phyloP scores from a whole-genome alignment of 2,797 vertebrate species.

The Tamandua tetradactyla region DNA sequence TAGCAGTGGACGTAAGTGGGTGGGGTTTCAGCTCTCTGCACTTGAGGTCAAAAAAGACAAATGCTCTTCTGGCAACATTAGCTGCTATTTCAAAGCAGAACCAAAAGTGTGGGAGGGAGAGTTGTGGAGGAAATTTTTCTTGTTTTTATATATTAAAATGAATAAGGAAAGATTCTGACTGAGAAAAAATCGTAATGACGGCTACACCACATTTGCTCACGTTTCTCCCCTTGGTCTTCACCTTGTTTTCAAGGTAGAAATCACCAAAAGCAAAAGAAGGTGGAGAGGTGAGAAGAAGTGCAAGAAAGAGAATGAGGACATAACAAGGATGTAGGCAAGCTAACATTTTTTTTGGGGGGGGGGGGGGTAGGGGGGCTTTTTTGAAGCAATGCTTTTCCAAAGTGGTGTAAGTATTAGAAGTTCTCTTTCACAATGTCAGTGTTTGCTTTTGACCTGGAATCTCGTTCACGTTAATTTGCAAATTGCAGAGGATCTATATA shows the following conservation, averaged over 20 bases:
- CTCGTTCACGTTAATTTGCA: constrained; percentile 37
- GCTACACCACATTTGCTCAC: neutral
- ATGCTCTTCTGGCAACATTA: neutral
- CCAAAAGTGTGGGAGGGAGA: neutral
- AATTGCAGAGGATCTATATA: constrained; percentile 21
- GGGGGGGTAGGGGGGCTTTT: neutral
- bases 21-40: neutral
- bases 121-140: neutral
- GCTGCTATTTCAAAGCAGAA: neutral
- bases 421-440: neutral
- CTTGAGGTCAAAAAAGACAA: neutral
- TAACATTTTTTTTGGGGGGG: neutral
- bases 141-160: constrained; percentile 42
- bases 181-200: neutral
- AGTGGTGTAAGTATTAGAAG: constrained; percentile 23
- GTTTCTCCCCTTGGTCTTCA: neutral
- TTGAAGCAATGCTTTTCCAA: constrained; percentile 31
- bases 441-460: neutral
- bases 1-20: neutral
- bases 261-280: neutral
- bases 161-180: neutral
- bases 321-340: neutral
- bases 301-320: no score
- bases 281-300: neutral
- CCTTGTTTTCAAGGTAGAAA: neutral